These are phyloP conservation scores for Ctenoplectra terminalis DNA, from an alignment of 1,140 invertebrate genomes.

Conservation along the genomic window DNA sequence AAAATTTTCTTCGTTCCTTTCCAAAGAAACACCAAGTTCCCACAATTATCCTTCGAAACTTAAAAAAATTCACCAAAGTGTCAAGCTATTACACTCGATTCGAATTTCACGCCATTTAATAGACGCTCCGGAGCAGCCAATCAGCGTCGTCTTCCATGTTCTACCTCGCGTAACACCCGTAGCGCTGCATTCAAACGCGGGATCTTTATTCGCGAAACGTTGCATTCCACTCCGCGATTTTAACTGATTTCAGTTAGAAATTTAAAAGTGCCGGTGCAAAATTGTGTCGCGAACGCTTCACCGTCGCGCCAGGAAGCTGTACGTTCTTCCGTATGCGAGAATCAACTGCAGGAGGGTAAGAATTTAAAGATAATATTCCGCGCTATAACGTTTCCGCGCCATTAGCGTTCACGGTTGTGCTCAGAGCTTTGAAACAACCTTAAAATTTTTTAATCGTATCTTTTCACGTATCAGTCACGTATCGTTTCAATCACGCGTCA, in stretches of 20 bases:
- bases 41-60: no score
- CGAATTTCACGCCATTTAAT: background rate
- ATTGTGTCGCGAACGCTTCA: background rate
- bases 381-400: background rate
- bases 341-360: background rate
- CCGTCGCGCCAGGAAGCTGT: background rate
- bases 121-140: background rate
- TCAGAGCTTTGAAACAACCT: no score
- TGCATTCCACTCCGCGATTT: background rate
- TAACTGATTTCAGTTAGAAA: background rate
- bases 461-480: no score
- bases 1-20: no score
- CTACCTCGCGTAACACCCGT: background rate
- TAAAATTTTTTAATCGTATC: no score
- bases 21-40: no score
- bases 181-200: background rate
- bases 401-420: background rate
- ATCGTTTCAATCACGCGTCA: no score
- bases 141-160: background rate
- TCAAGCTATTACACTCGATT: background rate
- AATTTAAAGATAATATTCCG: background rate
- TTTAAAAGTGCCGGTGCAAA: background rate
- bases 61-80: no score
- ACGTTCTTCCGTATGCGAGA: background rate
- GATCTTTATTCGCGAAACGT: background rate